phyloP scores from a whole-genome alignment of 1,140 invertebrate genomes.

The Drosophila ficusphila region DNA sequence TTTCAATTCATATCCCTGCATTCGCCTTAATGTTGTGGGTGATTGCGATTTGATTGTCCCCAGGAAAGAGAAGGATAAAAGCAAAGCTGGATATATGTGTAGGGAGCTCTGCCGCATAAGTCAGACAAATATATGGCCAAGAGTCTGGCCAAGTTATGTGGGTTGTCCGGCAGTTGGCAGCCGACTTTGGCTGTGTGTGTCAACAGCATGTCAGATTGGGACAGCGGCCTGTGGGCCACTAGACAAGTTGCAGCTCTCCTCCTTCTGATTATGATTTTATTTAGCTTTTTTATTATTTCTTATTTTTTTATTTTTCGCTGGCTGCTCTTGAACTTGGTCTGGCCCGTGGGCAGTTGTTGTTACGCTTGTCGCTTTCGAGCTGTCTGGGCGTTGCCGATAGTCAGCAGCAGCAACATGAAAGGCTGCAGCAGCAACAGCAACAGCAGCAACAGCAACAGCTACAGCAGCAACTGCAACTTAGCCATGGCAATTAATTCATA shows the following conservation, averaged over 20 bases:
- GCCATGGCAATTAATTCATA: slow-evolving; percentile 80
- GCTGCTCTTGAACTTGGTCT: slow-evolving; percentile 48
- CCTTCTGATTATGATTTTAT: slow-evolving; percentile 44
- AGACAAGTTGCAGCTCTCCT: slow-evolving; percentile 51
- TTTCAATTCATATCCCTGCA: slow-evolving; percentile 52
- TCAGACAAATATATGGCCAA: slow-evolving; percentile 50
- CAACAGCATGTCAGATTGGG: slow-evolving; percentile 73
- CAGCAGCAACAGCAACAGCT: slow-evolving; percentile 18
- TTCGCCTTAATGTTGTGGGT: slow-evolving; percentile 76
- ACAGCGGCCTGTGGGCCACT: slow-evolving; percentile 57
- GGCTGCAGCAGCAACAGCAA: slow-evolving; percentile 22
- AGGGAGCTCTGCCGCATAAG: slow-evolving; percentile 1
- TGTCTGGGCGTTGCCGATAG: slow-evolving; percentile 73
- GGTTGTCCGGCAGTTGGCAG: slow-evolving; percentile 69
- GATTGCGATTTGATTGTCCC: slow-evolving; percentile 76
- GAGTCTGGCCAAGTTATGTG: slow-evolving; percentile 62
- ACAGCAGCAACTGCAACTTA: slow-evolving; percentile 49
- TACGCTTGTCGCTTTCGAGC: slow-evolving; percentile 68
- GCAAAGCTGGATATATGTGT: too few relatives aligned
- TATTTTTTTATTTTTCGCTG: slow-evolving; percentile 4
- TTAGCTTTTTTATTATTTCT: slow-evolving; percentile 18
- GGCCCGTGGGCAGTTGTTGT: slow-evolving; percentile 78
- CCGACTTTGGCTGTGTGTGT: slow-evolving; percentile 66
- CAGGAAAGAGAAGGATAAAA: not conserved
- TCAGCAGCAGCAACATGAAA: slow-evolving; percentile 41